phyloP scores from a whole-genome alignment of 2,113 vertebrate species.

The Strix uralensis region DNA sequence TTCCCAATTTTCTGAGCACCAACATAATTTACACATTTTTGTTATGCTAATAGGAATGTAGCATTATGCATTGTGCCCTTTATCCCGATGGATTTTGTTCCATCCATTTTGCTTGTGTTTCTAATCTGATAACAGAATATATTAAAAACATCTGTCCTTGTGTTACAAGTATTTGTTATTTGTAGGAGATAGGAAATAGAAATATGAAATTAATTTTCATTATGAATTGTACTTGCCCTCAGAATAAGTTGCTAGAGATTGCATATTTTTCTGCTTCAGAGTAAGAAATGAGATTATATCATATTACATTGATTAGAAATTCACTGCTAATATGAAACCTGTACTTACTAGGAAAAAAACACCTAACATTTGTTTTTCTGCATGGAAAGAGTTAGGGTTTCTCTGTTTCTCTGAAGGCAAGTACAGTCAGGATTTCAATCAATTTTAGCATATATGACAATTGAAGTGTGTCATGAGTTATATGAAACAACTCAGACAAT shows the following conservation, averaged over 20 bases:
- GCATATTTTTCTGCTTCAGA: constrained; percentile 33
- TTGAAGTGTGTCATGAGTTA: neutral
- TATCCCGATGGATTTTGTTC: neutral
- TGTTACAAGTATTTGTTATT: constrained; percentile 62
- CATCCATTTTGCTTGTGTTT: constrained; percentile 9
- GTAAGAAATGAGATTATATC: constrained; percentile 61
- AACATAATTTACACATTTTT: constrained; percentile 2
- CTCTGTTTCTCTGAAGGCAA: constrained; percentile 30
- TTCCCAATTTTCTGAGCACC: neutral
- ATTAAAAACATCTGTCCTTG: constrained; percentile 56
- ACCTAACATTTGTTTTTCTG: neutral
- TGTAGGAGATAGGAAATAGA: constrained; percentile 36
- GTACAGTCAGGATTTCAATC: constrained; percentile 49
- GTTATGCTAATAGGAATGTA: neutral
- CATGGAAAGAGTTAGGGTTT: neutral
- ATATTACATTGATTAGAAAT: constrained; percentile 55
- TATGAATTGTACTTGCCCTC: constrained; percentile 47
- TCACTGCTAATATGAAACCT: constrained; percentile 39
- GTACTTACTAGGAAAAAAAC: neutral
- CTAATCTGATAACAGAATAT: constrained; percentile 34
- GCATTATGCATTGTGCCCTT: neutral
- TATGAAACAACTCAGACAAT: neutral
- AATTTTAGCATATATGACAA: neutral
- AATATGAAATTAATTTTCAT: constrained; percentile 57
- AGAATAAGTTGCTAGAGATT: constrained; percentile 49